Evolutionary conservation across 2,888 invertebrate species (phyloP), one percentile per base, ranked within the genome.

Genomic region (Melipona beecheii): DNA sequence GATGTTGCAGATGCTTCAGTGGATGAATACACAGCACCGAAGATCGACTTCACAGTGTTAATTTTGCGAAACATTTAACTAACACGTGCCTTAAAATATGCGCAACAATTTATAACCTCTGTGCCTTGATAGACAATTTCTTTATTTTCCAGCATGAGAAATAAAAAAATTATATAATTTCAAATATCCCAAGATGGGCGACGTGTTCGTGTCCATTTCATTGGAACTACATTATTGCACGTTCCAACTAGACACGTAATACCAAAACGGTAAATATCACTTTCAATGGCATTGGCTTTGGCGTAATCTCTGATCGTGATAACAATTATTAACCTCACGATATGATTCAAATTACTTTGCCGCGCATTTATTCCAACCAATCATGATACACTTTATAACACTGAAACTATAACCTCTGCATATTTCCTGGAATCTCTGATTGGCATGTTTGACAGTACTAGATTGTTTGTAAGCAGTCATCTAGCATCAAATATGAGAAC

Each of bases 41-140:
- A 21, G 24, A 85, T 54, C 21, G 49, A 69, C 36, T 77, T 85
- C 62, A 83, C 65, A 21, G 69, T 58, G 24, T 78, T 56, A 43
- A 71, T 60, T 76, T 85, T 89, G 0, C 90, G 88, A 84, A 90
- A 90, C 90, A 90, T 90, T 85, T 83, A 75, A 72, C 13, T 27
- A 27, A 64, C 0, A 49, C 11, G 43, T 49, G 5, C 2, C 43
- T 17, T 21, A 3, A 31, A 11, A 43, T 43, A 64, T n/a, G 15
- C 24, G 21, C 11, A 43, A 27, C 36, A n/a, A 58, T 17, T 9
- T 73, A 19, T 82, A 71, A 76, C 52, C 58, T 75, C 21, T 27
- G 43, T 27, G 56, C 3, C 24, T 58, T 15, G 4, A 31, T 49
- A 49, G 52, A 27, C 52, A 62, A 43, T 21, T n/a, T 9, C 24